Evolutionary conservation across 2,888 invertebrate genomes (phyloP).

Genomic region (Lottia scabra): DNA sequence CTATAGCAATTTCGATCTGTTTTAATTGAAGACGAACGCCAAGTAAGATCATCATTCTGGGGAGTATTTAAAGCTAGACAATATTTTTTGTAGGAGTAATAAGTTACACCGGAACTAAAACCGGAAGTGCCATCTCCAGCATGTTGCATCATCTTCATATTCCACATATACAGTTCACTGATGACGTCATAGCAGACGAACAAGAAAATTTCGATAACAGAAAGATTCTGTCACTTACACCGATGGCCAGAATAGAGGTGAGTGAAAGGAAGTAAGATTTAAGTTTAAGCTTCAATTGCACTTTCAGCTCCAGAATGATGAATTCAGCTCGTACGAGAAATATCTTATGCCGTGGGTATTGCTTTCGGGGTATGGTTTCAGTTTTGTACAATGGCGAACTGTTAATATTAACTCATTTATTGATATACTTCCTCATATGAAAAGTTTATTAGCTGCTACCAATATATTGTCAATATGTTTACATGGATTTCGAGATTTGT

Average conservation of each 20-base stretch:
- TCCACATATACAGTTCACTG: slow-evolving; percentile 23
- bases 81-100: slow-evolving; percentile 29
- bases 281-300: no score
- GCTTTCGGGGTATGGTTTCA: neutral
- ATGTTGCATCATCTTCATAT: slow-evolving; percentile 23
- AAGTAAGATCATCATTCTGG: no score
- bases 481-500: no score
- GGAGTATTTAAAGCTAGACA: no score
- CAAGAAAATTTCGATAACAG: neutral
- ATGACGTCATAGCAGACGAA: slow-evolving; percentile 2
- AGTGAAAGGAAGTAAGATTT: neutral
- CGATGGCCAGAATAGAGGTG: slow-evolving; percentile 17
- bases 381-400: no score
- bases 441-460: no score
- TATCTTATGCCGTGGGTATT: slow-evolving; percentile 2
- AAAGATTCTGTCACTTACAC: neutral
- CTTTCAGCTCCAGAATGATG: neutral
- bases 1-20: no score
- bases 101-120: slow-evolving; percentile 25
- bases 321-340: neutral
- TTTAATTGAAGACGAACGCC: no score
- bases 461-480: no score
- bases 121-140: slow-evolving; percentile 17
- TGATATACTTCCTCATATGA: no score
- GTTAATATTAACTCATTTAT: no score